Conservation (phyloP, 2,888 invertebrate genomes). For the Priocnemis perturbator region DNA sequence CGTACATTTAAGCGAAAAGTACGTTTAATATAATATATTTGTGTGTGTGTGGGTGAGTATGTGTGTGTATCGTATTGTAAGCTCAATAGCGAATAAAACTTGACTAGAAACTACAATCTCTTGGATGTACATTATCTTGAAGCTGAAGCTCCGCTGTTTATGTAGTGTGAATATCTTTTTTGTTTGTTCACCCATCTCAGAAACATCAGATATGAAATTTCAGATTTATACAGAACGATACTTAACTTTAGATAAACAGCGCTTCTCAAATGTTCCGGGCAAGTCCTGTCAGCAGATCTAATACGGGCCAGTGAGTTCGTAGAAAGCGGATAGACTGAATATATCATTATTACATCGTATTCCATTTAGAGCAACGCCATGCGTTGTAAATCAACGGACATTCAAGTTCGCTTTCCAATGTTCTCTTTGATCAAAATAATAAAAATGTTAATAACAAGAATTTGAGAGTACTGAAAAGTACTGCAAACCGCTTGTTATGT, state of each 20-base stretch:
- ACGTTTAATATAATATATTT: background rate
- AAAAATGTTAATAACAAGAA: too few species aligned
- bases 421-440: too few species aligned
- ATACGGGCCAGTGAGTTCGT: conserved; percentile 41
- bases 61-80: conserved; percentile 15
- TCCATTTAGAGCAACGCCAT: too few species aligned
- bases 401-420: too few species aligned
- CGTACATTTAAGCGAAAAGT: background rate
- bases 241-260: conserved; percentile 41
- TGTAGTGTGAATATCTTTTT: background rate
- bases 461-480: too few species aligned
- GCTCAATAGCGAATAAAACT: conserved; percentile 35
- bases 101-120: conserved; percentile 58
- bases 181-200: too few species aligned
- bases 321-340: conserved; percentile 44
- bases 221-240: conserved; percentile 42
- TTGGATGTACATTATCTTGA: conserved; percentile 38
- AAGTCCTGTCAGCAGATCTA: conserved; percentile 26
- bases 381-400: too few species aligned
- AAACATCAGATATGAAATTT: conserved; percentile 41
- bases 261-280: conserved; percentile 17
- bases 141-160: conserved; percentile 35
- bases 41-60: too few species aligned
- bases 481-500: too few species aligned
- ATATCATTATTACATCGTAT: conserved; percentile 1